Evolutionary conservation across 1,140 invertebrate species (phyloP), one percentile per base, ranked within the genome.

Genomic region (Caenorhabditis inopinata): DNA sequence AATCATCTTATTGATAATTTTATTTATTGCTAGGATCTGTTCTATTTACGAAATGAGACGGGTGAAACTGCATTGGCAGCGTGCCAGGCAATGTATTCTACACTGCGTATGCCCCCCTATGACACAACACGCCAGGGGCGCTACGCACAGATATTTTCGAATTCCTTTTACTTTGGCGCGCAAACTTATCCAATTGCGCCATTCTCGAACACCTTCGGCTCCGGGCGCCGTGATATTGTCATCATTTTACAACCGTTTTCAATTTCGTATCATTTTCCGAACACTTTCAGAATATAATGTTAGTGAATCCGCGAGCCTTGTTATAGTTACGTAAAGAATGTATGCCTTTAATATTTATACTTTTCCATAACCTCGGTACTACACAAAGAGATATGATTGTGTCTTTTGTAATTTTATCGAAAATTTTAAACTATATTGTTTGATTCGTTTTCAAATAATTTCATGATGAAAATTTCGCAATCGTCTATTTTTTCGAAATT

Each of bases 61-160:
- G 11, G 25, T n/a, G 14, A 9, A 38, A 29, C 32, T 11, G 4
- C 16, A 68, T 25, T 68, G 58, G 58, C 58, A 68, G 25, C 2
- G 58, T 68, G 58, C 58, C 58, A 68, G 27, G 32, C 16, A 21
- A 16, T 2, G 23, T 6, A 6, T 21, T 1, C 5, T 9, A 11
- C 7, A 9, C 25, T 68, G 58, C 58, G 58, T 68, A 18, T 38
- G 58, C 38, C 29, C 58, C 58, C 58, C 58, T 68, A 68, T 27
- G 4, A 6, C n/a, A 6, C 29, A 38, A 68, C 58, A 68, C 32
- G n/a, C 18, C 18, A 35, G 32, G 58, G 58, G 58, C 18, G 29
- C 58, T 68, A 68, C 58, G 58, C 32, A 68, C 9, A 32, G n/a
- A 38, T 42, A 58, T 68, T 68, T 68, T 68, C 58, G 58, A 68